phyloP scores from a whole-genome alignment of 2,888 invertebrate species.

The Eristalis intricaria region DNA sequence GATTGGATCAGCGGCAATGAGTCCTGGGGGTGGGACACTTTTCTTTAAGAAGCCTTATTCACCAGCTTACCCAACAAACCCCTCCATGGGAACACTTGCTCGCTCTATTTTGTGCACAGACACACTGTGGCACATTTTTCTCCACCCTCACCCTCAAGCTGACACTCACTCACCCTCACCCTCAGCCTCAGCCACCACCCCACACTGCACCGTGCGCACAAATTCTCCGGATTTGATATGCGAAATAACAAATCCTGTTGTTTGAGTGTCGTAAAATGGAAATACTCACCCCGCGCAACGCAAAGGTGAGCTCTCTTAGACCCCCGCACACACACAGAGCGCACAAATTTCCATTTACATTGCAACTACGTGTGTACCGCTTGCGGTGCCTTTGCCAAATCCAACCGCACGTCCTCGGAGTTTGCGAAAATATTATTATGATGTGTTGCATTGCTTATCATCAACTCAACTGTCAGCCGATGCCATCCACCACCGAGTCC shows the following conservation, averaged over 20 bases:
- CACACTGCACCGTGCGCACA: constrained; percentile 5
- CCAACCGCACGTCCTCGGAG: not conserved
- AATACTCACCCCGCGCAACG: not conserved
- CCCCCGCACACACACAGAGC: not conserved
- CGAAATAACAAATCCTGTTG: constrained; percentile 6
- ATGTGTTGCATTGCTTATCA: constrained; percentile 52
- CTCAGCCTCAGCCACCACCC: not conserved
- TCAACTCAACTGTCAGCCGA: constrained; percentile 12
- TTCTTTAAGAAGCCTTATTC: no score
- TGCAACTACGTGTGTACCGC: constrained; percentile 65
- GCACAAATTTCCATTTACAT: constrained; percentile 66
- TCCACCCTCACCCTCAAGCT: not conserved
- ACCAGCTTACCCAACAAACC: no score
- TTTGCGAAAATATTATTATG: constrained; percentile 54
- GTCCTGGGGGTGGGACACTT: no score
- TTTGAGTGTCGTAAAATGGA: not conserved
- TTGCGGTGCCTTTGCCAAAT: constrained; percentile 37
- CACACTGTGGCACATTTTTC: not conserved
- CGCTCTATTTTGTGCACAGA: no score
- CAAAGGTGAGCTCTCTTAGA: constrained; percentile 25
- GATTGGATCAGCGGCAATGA: no score
- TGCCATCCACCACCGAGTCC: not conserved
- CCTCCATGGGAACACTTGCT: no score
- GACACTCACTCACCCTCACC: not conserved
- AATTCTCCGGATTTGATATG: constrained; percentile 6